Conservation (phyloP, 2,888 invertebrate species). For the Nezara viridula region DNA sequence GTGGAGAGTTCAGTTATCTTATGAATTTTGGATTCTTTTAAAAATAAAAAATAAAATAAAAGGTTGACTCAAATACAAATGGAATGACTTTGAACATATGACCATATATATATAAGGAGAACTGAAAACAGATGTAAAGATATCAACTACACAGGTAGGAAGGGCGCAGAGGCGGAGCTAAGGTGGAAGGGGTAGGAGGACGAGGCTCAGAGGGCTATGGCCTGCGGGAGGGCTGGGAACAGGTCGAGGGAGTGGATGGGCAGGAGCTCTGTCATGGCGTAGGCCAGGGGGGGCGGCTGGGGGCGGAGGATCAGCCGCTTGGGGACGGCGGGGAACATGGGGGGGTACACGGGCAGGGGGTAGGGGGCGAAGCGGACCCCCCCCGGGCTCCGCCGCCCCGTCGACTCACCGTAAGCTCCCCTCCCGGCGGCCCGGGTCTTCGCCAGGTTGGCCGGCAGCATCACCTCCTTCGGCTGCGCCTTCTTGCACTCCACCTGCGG, state of each 20-base stretch:
- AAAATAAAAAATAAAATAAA: no score
- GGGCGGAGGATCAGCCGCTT: slow-evolving; percentile 67
- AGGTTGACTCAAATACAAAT: no score
- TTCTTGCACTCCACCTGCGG: slow-evolving; percentile 99
- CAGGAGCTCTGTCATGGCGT: slow-evolving; percentile 80
- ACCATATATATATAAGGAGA: neutral
- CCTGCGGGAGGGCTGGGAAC: slow-evolving; percentile 64
- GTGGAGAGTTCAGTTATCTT: slow-evolving; percentile 14
- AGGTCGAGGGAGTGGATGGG: slow-evolving; percentile 68
- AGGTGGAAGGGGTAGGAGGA: slow-evolving; percentile 46
- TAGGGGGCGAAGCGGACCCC: slow-evolving; percentile 65
- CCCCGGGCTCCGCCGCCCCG: slow-evolving; percentile 71
- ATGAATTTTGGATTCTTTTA: neutral
- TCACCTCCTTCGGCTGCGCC: slow-evolving; percentile 99
- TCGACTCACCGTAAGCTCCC: slow-evolving; percentile 98
- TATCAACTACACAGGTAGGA: neutral
- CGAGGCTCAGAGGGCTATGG: slow-evolving; percentile 65
- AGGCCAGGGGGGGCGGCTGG: slow-evolving; percentile 73
- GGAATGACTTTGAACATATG: neutral
- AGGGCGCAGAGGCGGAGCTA: slow-evolving; percentile 17
- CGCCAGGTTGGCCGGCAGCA: slow-evolving; percentile 97
- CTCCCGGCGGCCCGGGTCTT: slow-evolving; percentile 95
- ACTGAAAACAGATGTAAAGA: no score
- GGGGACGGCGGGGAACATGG: slow-evolving; percentile 68
- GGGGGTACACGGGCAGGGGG: slow-evolving; percentile 66